Conservation (phyloP, 2,888 invertebrate species). For the Pelosia muscerda region DNA sequence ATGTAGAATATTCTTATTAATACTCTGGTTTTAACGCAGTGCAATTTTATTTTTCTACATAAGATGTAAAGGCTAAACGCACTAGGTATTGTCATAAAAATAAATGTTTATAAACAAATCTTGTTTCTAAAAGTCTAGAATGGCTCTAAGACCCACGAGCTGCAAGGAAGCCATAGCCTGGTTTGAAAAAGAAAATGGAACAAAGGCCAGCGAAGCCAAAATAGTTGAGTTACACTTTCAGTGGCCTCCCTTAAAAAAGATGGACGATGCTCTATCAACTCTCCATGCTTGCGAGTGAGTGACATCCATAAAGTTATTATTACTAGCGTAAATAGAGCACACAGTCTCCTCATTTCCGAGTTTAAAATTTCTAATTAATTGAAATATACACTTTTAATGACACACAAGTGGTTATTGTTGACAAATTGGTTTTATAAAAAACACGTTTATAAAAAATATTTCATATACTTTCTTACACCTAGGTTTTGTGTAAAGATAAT, state of each 20-base stretch:
- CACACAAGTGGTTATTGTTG: too few relatives aligned
- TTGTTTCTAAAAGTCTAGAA: conserved; percentile 8
- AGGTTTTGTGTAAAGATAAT: too few relatives aligned
- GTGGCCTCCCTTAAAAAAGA: conserved; percentile 97
- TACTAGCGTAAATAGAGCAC: too few relatives aligned
- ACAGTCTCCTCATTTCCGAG: too few relatives aligned
- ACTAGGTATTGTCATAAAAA: background rate
- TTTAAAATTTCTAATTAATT: too few relatives aligned
- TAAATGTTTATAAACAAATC: background rate
- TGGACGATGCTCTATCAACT: conserved; percentile 94
- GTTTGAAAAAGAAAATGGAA: conserved; percentile 93
- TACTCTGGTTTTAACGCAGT: background rate
- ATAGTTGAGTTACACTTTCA: conserved; percentile 95
- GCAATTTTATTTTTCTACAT: background rate
- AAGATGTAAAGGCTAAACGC: background rate
- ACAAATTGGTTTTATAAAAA: too few relatives aligned
- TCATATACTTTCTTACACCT: too few relatives aligned
- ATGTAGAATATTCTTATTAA: background rate
- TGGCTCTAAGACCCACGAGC: conserved; percentile 42
- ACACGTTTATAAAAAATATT: too few relatives aligned
- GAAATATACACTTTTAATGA: too few relatives aligned
- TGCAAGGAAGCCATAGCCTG: conserved; percentile 91
- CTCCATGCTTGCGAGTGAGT: conserved; percentile 89
- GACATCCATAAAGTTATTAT: background rate
- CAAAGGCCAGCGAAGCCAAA: conserved; percentile 88